phyloP scores from a whole-genome alignment of 53 echinoderm and acorn worm species.

The Arbacia lixula region DNA sequence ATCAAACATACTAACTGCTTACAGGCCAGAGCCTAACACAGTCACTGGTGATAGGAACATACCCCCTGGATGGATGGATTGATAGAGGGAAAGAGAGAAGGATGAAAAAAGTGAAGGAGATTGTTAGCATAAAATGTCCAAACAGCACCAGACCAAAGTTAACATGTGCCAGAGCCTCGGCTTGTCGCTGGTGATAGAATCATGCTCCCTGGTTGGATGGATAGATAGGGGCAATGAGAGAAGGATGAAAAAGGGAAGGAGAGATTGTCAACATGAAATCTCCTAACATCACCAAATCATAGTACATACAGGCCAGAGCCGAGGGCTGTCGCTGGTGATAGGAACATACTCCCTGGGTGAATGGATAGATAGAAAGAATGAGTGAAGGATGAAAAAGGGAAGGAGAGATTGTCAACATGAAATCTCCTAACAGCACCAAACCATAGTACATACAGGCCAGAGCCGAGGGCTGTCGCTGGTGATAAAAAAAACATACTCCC shows the following conservation, averaged over 20 bases:
- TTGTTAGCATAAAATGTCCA: constrained; percentile 78
- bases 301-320: constrained; percentile 97
- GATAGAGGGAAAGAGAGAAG: too few species aligned
- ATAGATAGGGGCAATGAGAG: too few species aligned
- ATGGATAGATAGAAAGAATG: background rate
- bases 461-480: too few species aligned
- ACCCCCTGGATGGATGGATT: constrained; percentile 77
- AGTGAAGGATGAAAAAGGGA: background rate
- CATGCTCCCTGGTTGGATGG: constrained; percentile 89
- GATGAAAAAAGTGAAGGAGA: too few species aligned
- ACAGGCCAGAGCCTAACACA: constrained; percentile 86
- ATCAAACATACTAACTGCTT: constrained; percentile 84
- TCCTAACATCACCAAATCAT: constrained; percentile 87
- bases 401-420: constrained; percentile 46
- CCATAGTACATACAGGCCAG: too few species aligned
- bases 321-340: constrained; percentile 87
- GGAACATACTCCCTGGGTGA: constrained; percentile 87
- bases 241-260: too few species aligned
- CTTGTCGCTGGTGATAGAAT: constrained; percentile 81
- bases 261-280: constrained; percentile 95
- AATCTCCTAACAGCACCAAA: constrained; percentile 76
- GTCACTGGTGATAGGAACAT: constrained; percentile 85
- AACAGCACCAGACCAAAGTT: constrained; percentile 85
- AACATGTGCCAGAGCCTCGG: constrained; percentile 82
- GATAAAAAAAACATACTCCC: too few species aligned